Evolutionary conservation across 2,113 vertebrate genomes (phyloP), one percentile per base, ranked within the genome.

Genomic region (Taurulus bubalis): DNA sequence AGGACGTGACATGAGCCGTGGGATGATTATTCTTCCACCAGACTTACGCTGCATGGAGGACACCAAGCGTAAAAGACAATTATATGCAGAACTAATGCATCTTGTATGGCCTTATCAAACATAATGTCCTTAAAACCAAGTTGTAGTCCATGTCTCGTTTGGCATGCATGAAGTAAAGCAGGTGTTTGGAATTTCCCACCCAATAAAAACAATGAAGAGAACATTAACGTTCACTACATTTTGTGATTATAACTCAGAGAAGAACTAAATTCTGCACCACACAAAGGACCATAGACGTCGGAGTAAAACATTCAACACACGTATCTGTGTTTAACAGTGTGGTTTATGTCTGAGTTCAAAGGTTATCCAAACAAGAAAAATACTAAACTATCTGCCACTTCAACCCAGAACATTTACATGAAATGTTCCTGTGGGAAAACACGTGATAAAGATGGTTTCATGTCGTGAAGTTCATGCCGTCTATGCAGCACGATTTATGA

Each of bases 141-240:
- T 32, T 3, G 22, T 28, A 14, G 56, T 30, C 30, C 20, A 14
- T 24, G n/a, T 65, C 5, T 4, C 26, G 6, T 22, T 9, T 5
- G 24, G 49, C 49, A 53, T 22, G 3, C 20, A 6, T 30, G 56
- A 71, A 8, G 40, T 2, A 6, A 0, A 28, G 36, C 75, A 72
- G 67, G 75, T 75, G 75, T 82, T 53, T 56, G 22, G 0, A 6
- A 96, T 95, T 32, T 89, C 85, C 2, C 95, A 81, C 96, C 95
- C 95, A 49, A 64, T 75, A 79, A 83, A 80, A 65, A 32, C 40
- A 22, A 63, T 1, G 34, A 74, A 34, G 63, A 67, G 16, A 42
- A 26, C 18, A 32, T n/a, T 45, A 5, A 65, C 20, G 51, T 71
- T 59, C 9, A 20, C 47, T 10, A 18, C 58, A 64, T 34, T 5